Evolutionary conservation across 2,113 vertebrate species (phyloP).

Genomic region (Aythya baeri): DNA sequence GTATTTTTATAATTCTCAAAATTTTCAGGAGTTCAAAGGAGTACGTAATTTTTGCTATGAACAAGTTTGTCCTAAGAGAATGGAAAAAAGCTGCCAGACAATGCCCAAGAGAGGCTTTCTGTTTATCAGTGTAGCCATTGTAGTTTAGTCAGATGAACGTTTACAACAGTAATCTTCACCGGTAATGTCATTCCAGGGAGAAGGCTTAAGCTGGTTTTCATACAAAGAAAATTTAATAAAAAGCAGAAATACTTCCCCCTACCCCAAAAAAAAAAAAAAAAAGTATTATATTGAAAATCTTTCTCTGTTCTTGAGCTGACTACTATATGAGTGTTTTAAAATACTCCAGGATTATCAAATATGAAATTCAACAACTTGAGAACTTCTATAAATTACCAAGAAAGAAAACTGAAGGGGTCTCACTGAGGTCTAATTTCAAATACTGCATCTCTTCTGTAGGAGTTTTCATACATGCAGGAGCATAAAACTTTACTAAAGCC

Average conservation of each 20-base stretch:
- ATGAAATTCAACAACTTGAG: background rate
- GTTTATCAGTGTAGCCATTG: background rate
- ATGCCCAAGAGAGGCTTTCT: background rate
- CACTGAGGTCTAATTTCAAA: background rate
- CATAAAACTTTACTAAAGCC: background rate
- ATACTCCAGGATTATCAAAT: slow-evolving; percentile 7
- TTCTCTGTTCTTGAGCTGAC: slow-evolving; percentile 40
- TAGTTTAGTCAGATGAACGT: background rate
- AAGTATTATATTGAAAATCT: slow-evolving; percentile 30
- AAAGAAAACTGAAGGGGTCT: background rate
- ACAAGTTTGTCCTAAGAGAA: background rate
- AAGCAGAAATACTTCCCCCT: background rate
- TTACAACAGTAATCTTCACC: background rate
- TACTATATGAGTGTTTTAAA: background rate
- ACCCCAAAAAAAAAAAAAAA: background rate
- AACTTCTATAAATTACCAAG: background rate
- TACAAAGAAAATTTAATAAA: slow-evolving; percentile 15
- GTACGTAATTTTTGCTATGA: background rate
- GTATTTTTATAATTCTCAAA: background rate
- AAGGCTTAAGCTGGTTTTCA: background rate
- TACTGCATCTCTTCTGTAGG: background rate
- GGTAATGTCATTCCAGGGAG: background rate
- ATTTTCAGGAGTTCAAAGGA: background rate
- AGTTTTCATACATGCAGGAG: fast-evolving
- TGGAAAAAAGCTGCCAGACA: background rate